A percentile compares a stretch with the other conserved stretches of the same genome.
phyloP scores from a whole-genome alignment of 1,140 invertebrate genomes.

The Pseudobourletiella spinata region DNA sequence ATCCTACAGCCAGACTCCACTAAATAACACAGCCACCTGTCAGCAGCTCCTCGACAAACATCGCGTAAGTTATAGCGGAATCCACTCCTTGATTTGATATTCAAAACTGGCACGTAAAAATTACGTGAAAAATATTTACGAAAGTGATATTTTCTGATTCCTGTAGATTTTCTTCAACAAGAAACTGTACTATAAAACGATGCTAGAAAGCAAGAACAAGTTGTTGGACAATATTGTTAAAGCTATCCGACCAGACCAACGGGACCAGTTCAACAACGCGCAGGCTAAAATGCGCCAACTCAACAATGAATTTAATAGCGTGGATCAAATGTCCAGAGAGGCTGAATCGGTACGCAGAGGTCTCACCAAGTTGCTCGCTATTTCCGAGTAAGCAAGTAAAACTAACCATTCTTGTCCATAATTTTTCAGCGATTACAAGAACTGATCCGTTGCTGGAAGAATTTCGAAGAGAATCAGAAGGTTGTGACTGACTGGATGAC shows the following conservation, averaged over 20 bases:
- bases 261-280: constrained; percentile 60
- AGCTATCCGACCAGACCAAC: constrained; percentile 60
- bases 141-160: constrained; percentile 28
- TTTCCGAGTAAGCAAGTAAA: no score
- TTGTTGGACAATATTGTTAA: constrained; percentile 80
- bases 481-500: constrained; percentile 76
- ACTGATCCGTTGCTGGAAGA: constrained; percentile 71
- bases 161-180: constrained; percentile 67
- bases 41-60: constrained; percentile 68
- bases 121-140: no score
- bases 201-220: constrained; percentile 90
- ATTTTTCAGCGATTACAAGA: constrained; percentile 55
- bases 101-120: background rate
- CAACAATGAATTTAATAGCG: constrained; percentile 69
- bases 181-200: constrained; percentile 81
- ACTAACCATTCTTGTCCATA: no score
- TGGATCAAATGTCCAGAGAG: constrained; percentile 60
- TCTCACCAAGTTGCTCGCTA: no score
- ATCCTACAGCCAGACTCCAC: constrained; percentile 54
- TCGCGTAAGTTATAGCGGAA: constrained; percentile 50
- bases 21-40: constrained; percentile 45
- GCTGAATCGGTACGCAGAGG: constrained; percentile 61
- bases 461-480: constrained; percentile 66
- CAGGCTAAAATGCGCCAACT: constrained; percentile 61
- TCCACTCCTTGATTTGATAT: no score